phyloP scores from a whole-genome alignment of 1,140 invertebrate species.

The Drosophila orosa region DNA sequence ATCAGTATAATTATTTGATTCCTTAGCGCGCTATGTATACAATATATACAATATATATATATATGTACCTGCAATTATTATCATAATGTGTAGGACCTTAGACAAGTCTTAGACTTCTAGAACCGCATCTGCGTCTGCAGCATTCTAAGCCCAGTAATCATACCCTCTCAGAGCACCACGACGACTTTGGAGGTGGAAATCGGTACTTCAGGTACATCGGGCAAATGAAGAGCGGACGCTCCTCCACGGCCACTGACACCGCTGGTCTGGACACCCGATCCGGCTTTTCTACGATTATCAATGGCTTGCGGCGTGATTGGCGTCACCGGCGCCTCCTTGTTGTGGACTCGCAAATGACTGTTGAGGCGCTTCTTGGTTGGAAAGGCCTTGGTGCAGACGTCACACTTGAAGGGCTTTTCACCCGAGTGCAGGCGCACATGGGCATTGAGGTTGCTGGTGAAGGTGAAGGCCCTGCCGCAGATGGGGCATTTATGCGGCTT shows the following conservation, averaged over 20 bases:
- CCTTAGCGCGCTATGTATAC: not conserved
- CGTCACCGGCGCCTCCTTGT: conserved; percentile 53
- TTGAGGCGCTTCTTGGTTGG: conserved; percentile 74
- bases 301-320: not conserved
- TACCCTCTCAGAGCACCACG: conserved; percentile 55
- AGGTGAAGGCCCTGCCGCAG: conserved; percentile 75
- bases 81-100: not conserved
- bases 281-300: not conserved
- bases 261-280: not conserved
- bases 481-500: conserved; percentile 78
- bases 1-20: conserved; percentile 9
- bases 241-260: not conserved
- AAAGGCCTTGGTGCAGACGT: conserved; percentile 69
- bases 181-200: conserved; percentile 71
- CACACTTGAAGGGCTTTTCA: conserved; percentile 86
- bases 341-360: conserved; percentile 70
- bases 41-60: not conserved
- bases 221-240: conserved; percentile 9
- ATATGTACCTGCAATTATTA: not conserved
- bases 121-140: not conserved
- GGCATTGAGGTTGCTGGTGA: conserved; percentile 83
- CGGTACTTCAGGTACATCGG: conserved; percentile 57
- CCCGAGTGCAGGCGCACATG: conserved; percentile 88
- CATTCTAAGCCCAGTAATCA: not conserved
- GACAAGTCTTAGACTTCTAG: conserved; percentile 28